Evolutionary conservation across 2,797 vertebrate genomes (phyloP).

Genomic region (Cuculus canorus): DNA sequence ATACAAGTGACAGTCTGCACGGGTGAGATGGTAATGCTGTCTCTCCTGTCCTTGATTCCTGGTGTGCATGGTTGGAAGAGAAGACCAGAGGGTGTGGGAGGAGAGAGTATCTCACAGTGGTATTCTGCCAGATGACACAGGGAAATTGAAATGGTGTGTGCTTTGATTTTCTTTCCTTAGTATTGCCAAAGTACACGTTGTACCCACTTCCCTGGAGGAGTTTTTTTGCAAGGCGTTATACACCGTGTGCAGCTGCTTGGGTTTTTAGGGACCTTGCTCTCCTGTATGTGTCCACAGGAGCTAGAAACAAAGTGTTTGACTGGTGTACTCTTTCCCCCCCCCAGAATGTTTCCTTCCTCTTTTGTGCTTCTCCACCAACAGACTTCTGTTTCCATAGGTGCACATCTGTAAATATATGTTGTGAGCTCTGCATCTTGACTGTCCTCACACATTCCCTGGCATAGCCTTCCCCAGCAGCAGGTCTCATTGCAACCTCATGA

Average conservation of each 20-base stretch:
- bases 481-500: not conserved
- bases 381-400: not conserved
- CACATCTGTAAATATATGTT: not conserved
- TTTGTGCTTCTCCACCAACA: not conserved
- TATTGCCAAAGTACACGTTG: not conserved
- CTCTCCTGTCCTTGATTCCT: not conserved
- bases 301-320: not conserved
- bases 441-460: not conserved
- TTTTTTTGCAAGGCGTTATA: not conserved
- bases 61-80: not conserved
- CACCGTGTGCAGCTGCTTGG: not conserved
- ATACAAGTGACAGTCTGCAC: accelerated
- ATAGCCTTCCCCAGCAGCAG: not conserved
- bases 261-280: not conserved
- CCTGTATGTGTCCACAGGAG: not conserved
- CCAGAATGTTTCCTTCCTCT: not conserved
- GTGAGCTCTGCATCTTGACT: not conserved
- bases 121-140: not conserved
- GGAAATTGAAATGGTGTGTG: not conserved
- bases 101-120: not conserved
- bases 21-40: not conserved
- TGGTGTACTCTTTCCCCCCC: not conserved
- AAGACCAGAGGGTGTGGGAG: not conserved
- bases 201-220: not conserved
- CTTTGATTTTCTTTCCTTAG: not conserved